Base-by-base conservation (phyloP, 2,113 vertebrate species). In the Cyanoderma ruficeps region DNA sequence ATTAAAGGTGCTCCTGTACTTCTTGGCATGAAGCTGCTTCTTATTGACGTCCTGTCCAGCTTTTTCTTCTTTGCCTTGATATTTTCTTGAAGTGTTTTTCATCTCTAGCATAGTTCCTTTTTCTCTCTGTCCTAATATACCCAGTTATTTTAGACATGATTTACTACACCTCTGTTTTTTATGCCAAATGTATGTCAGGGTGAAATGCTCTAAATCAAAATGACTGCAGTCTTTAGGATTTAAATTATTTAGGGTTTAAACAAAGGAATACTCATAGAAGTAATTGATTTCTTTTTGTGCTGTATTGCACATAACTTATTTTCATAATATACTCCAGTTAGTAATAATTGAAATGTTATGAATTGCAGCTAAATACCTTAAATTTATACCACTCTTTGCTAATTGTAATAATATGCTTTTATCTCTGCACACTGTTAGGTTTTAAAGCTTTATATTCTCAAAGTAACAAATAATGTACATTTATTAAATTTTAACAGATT, bases 191-290 rank as follows among this genome's bases (percentile, higher is more conserved):
- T 82, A 37, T 71, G 47, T 70, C 87, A 79, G 12, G n/a, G 46
- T 87, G 70, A 59, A 79, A 76, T 69, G 46, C 41, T 87, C 53
- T 87, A 76, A 76, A 84, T 83, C 83, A 76, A 82, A 94, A 75
- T 89, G 12, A 53, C 46, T 82, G 46, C 39, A 24, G 57, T 90
- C 61, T 59, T 91, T 72, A 89, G 42, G 49, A 64, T 89, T 82
- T 60, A 70, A 94, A 92, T 90, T 83, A 87, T 84, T 92, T 92
- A n/a, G 35, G 10, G 11, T 74, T 93, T 92, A 63, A 94, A 79
- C 31, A 35, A 78, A 82, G 49, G 42, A 81, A 44, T 78, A 31
- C 6, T 87, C 28, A 33, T 64, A 81, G 37, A 95, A 89, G 46
- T 75, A 82, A 76, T 20, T 81, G 30, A 78, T 87, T 93, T 87